Percentiles rank a stretch among this genome's conserved stretches.
Evolutionary conservation across 2,797 vertebrate genomes (phyloP).

Genomic region (Vireo griseus): DNA sequence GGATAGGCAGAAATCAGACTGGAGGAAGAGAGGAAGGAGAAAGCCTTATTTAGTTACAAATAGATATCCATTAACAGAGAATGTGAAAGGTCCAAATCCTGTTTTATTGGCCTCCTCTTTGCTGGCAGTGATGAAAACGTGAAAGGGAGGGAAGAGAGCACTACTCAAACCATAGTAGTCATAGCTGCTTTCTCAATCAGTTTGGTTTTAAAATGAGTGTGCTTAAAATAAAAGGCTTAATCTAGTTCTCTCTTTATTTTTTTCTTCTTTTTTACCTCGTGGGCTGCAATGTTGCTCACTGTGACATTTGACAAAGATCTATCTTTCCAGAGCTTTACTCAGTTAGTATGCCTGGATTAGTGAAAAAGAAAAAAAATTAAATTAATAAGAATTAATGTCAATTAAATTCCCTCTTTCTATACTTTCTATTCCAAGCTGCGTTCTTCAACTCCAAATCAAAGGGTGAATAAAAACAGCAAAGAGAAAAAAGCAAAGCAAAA

Average conservation of each 20-base stretch:
- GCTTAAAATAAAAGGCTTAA: neutral
- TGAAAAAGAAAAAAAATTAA: slow-evolving; percentile 48
- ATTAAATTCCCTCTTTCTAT: slow-evolving; percentile 43
- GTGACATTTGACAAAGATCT: slow-evolving; percentile 10
- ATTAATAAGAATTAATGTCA: slow-evolving; percentile 44
- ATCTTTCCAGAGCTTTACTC: slow-evolving; percentile 25
- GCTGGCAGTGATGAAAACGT: neutral
- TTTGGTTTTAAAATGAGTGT: neutral
- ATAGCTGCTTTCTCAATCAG: neutral
- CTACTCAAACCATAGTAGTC: neutral
- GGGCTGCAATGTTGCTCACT: neutral
- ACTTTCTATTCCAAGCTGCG: slow-evolving; percentile 24
- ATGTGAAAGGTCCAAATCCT: neutral
- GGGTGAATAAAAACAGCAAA: slow-evolving; percentile 5
- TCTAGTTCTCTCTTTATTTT: neutral
- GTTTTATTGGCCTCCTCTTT: neutral
- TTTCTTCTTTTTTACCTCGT: rapidly evolving
- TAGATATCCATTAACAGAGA: neutral
- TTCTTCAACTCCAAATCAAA: slow-evolving; percentile 35
- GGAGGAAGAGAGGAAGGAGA: neutral
- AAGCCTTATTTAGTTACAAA: neutral
- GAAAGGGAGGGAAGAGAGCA: neutral
- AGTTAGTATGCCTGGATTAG: slow-evolving; percentile 35
- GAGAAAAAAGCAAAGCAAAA: slow-evolving; percentile 17
- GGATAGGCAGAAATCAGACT: neutral